phyloP scores from a whole-genome alignment of 2,113 vertebrate genomes.

The Cariama cristata region DNA sequence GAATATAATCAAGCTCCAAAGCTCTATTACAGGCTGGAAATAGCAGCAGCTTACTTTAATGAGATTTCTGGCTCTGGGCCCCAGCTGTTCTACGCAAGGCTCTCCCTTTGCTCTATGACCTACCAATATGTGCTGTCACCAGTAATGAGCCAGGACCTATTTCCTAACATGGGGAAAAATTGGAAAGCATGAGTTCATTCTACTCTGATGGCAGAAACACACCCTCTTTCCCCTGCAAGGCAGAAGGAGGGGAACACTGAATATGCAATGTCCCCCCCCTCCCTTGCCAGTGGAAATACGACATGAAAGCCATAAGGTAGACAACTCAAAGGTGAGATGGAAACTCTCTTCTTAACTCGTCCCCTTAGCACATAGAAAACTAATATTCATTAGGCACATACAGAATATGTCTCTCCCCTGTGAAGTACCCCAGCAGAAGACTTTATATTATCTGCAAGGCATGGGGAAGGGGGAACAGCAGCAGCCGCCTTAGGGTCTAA shows the following conservation, averaged over 20 bases:
- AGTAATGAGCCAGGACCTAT: slow-evolving; percentile 77
- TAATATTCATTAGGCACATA: not conserved
- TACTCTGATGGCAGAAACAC: slow-evolving; percentile 50
- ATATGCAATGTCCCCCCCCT: not conserved
- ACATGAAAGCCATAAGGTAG: not conserved
- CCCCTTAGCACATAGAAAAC: not conserved
- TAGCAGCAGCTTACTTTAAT: slow-evolving; percentile 89
- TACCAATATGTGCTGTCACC: slow-evolving; percentile 72
- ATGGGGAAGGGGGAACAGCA: not conserved
- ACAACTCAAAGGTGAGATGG: slow-evolving; percentile 19
- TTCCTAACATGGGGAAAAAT: slow-evolving; percentile 75
- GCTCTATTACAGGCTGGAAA: slow-evolving; percentile 87
- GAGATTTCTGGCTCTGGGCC: slow-evolving; percentile 86
- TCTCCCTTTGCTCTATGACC: slow-evolving; percentile 79
- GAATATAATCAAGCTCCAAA: slow-evolving; percentile 85
- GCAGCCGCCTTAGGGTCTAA: not conserved
- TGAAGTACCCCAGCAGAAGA: not conserved
- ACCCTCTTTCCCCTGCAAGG: slow-evolving; percentile 39
- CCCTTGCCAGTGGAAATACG: not conserved
- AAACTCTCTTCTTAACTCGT: not conserved
- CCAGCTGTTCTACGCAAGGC: slow-evolving; percentile 79
- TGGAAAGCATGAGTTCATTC: slow-evolving; percentile 69
- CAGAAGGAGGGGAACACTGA: not conserved
- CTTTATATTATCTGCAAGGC: not conserved
- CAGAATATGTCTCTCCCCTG: not conserved